phyloP scores from a whole-genome alignment of 2,113 vertebrate genomes.

The Pygoscelis adeliae region DNA sequence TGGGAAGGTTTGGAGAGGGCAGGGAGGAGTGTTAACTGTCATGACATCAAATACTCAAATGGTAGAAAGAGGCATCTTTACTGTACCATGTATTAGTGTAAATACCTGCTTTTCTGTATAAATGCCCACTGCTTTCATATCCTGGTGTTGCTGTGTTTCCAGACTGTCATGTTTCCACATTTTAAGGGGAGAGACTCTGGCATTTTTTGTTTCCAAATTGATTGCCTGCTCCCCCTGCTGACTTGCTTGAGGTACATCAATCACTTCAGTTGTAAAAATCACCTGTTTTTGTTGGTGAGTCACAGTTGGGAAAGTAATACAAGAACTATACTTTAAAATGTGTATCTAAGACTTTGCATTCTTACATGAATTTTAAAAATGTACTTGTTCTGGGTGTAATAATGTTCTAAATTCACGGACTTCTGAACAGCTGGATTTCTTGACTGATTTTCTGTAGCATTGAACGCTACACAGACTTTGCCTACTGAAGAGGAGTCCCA shows the following conservation, averaged over 20 bases:
- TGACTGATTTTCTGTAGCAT: neutral
- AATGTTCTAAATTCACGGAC: neutral
- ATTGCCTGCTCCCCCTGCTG: conserved; percentile 56
- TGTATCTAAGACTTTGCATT: neutral
- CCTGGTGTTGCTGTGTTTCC: neutral
- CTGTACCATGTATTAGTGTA: neutral
- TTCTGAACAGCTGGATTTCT: neutral
- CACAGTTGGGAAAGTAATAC: neutral
- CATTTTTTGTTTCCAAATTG: neutral
- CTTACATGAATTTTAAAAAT: neutral
- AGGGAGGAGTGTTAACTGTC: neutral
- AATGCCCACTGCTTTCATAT: neutral
- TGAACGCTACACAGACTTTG: neutral
- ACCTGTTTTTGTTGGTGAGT: neutral
- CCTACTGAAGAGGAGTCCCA: neutral
- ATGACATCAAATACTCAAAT: neutral
- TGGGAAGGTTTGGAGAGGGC: neutral
- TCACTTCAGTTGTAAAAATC: neutral
- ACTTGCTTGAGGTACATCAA: neutral
- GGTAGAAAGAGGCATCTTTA: neutral
- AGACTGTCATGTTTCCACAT: neutral
- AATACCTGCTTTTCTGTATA: neutral
- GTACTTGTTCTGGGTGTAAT: neutral
- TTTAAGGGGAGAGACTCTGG: neutral
- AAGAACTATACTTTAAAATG: neutral